Base-by-base conservation (phyloP, 2,113 vertebrate species). In the Oceanodroma tethys region DNA sequence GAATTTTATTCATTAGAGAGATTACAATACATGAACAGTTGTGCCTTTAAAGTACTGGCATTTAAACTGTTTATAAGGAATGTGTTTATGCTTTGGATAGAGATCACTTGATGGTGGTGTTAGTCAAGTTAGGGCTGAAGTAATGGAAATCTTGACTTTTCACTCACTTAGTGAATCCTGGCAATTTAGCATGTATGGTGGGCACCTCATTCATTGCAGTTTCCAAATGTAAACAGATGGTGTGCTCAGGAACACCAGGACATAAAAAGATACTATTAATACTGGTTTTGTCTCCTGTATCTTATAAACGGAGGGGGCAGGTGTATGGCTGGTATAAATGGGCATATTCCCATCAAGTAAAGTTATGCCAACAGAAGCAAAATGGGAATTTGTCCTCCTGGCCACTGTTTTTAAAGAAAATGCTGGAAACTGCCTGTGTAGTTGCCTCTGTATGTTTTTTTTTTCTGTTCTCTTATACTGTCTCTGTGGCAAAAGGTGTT, bases 111-210 rank as follows among this genome's bases (percentile, higher is more conserved):
- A 15, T 92, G 58, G 70, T 83, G 36, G 34, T 65, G 38, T 87
- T 94, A 82, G 81, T 73, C 53, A 90, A 68, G 76, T 72, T 62
- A 73, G 71, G 48, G 34, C 45, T 94, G 86, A 95, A 94, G 81
- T 91, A 1, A 73, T 91, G 89, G 86, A 89, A 95, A 90, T 81
- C 32, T 73, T 91, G 75, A 88, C 78, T 95, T 97, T 70, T 84
- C 0, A 0, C 48, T 86, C 66, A 26, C 66, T 76, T 85, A 11
- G 13, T 50, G 53, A 68, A 50, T 90, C 65, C 91, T 88, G 73
- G 47, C 70, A 66, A 34, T 93, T 92, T 32, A 81, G 40, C 16
- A 14, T 43, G 36, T 59, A 19, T 58, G 15, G 71, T 71, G 47
- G 48, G 70, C 43, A 62, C 48, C 63, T 91, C 18, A 9, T 22